Evolutionary conservation across 37 sponge, comb jelly and placozoan species (phyloP).

Genomic region (Mnemiopsis leidyi): DNA sequence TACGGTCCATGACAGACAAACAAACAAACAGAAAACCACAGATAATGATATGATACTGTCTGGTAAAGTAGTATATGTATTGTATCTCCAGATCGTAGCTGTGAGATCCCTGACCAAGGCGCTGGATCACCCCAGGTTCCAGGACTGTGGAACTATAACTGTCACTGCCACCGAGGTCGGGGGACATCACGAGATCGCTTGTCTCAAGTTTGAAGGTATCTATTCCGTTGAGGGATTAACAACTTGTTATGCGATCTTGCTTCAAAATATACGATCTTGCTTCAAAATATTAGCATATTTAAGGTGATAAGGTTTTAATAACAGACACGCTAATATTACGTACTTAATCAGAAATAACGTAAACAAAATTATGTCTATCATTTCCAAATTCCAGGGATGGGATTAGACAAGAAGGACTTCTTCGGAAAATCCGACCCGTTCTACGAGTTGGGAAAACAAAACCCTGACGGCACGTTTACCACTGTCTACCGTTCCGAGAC

Average conservation of each 20-base stretch:
- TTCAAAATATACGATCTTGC: no score
- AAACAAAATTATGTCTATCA: no score
- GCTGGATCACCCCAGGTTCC: background rate
- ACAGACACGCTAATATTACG: no score
- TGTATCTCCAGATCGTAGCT: background rate
- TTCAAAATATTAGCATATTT: no score
- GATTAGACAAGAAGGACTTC: conserved; percentile 85
- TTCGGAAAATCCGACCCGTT: conserved; percentile 49
- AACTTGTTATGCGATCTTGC: no score
- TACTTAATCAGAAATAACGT: no score
- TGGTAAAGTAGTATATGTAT: no score
- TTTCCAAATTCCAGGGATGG: conserved; percentile 12
- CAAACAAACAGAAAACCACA: no score
- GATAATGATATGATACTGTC: no score
- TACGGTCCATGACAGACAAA: no score
- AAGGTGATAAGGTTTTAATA: no score
- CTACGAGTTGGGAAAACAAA: conserved; percentile 55
- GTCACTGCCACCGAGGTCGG: background rate
- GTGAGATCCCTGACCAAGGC: background rate
- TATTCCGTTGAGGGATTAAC: no score
- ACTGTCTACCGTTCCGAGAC: conserved; percentile 72
- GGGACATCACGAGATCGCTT: background rate
- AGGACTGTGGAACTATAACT: conserved; percentile 1
- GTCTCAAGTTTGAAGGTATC: conserved; percentile 57
- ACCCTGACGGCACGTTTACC: conserved; percentile 76